Evolutionary conservation across 2,888 invertebrate genomes (phyloP), one percentile per base, ranked within the genome.

Genomic region (Crossocerus cetratus): DNA sequence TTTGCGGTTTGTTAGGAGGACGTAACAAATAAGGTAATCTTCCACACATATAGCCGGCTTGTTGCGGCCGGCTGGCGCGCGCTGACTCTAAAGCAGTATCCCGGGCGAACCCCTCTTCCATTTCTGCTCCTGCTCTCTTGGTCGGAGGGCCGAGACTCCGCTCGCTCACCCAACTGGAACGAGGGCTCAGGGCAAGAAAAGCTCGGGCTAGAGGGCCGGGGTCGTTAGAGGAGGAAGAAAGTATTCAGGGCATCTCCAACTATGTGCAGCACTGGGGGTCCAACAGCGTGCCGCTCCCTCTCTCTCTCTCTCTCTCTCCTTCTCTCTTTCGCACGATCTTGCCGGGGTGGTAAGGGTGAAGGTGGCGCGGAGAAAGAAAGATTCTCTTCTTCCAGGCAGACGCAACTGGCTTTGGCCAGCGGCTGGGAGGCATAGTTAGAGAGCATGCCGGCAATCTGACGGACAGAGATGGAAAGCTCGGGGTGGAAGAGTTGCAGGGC

Each of bases 21-120:
- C 85, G 86, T 88, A 87, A 87, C 88, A 88, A 88, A 88, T 88
- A 88, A 88, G 87, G 87, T 88, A 88, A 88, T 88, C 87, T 88
- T 84, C 87, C 82, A 78, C 86, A 87, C 86, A 87, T 88, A 87
- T 86, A 86, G 85, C 83, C 73, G 72, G 83, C 82, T 82, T 86
- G 88, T 87, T 86, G 84, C 84, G 82, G 80, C 81, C 78, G 83
- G 81, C 79, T 83, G 84, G 83, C 78, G 32, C 32, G 81, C 72
- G 75, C 85, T 87, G 88, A 88, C 88, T 88, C 80, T 83, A 86
- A 88, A 88, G 82, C 76, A 82, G 80, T 76, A 42, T 65, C 14
- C 56, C 62, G 63, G 63, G 69, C 57, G 68, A 68, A 60, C 65
- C 53, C 65, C 73, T 64, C 59, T 54, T 63, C 53, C 65, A 59